Evolutionary conservation across 1,140 invertebrate genomes (phyloP).

Genomic region (Temnothorax curvispinosus): DNA sequence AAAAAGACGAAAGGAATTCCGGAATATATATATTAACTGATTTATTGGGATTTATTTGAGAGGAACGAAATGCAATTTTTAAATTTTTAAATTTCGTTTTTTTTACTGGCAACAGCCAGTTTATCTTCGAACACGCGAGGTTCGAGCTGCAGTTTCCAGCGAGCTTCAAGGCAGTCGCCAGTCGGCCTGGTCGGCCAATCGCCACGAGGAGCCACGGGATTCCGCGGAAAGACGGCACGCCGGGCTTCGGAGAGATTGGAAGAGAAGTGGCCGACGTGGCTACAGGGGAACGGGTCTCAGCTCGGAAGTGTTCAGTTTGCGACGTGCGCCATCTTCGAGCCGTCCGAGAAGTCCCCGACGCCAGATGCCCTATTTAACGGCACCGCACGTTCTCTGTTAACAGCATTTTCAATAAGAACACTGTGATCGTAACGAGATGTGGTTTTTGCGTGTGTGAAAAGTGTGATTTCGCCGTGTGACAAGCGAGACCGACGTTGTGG

Average conservation of each 20-base stretch:
- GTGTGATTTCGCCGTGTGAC: conserved; percentile 46
- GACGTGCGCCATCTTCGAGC: conserved; percentile 40
- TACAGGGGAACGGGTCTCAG: no score
- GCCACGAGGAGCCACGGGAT: background rate
- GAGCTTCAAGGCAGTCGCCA: background rate
- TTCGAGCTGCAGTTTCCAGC: no score
- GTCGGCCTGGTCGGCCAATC: background rate
- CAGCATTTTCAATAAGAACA: conserved; percentile 57
- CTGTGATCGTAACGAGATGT: conserved; percentile 57
- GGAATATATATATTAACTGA: no score
- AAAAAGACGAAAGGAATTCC: no score
- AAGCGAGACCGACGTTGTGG: conserved; percentile 46
- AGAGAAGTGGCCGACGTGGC: no score
- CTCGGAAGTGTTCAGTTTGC: background rate
- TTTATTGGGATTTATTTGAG: no score
- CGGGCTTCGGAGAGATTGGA: no score
- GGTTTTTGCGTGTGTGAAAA: conserved; percentile 51
- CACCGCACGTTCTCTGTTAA: conserved; percentile 13
- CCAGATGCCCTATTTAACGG: conserved; percentile 30
- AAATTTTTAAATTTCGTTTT: no score
- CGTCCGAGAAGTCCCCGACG: conserved; percentile 9
- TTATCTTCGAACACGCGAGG: no score
- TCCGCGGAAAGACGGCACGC: background rate
- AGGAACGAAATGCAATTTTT: no score
- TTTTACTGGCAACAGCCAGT: no score